Base-by-base conservation (phyloP, 2,888 invertebrate genomes). In the Perizoma flavofasciatum region DNA sequence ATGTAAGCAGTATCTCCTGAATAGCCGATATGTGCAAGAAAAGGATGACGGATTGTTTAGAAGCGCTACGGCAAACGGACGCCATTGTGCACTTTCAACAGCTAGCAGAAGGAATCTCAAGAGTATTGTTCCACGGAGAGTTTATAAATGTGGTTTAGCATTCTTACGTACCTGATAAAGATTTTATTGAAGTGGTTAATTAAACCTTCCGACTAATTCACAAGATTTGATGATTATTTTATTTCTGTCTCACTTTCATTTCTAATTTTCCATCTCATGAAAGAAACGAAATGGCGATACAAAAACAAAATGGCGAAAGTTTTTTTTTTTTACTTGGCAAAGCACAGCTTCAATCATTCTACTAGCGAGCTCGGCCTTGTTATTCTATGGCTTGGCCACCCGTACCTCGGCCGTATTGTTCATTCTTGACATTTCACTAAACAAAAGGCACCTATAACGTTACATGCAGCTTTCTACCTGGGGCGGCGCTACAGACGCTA, bases 271-370 rank as follows among this genome's bases (percentile, higher is more conserved):
- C 86, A 91, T 92, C 92, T 92, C 92, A 90, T 79, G 74, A 85
- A 79, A 85, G 81, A 88, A 91, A 92, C 78, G 93, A 93, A 92
- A 93, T 92, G 93, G 93, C 92, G 89, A 92, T 92, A 92, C 80
- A 82, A 82, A 59, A 87, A 79, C 81, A 90, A 91, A 85, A 92
- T 92, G 92, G 92, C 90, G 81, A 77, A n/a, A n/a, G 35, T 32
- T 32, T 22, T 7, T 32, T 49, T 57, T 54, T 59, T 51, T 48
- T 50, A 6, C 10, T 55, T 11, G 37, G 22, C 9, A 40, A 11
- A 5, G 39, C 32, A 4, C 10, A 9, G 7, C 11, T n/a, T 35
- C 40, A 32, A 34, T 1, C 46, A 57, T 46, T 46, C 40, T 47
- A 34, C 41, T 40, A 35, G 8, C n/a, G 33, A 22, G 41, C 41